Evolutionary conservation across 2,797 vertebrate species (phyloP).

Genomic region (Lithobates sylvaticus): DNA sequence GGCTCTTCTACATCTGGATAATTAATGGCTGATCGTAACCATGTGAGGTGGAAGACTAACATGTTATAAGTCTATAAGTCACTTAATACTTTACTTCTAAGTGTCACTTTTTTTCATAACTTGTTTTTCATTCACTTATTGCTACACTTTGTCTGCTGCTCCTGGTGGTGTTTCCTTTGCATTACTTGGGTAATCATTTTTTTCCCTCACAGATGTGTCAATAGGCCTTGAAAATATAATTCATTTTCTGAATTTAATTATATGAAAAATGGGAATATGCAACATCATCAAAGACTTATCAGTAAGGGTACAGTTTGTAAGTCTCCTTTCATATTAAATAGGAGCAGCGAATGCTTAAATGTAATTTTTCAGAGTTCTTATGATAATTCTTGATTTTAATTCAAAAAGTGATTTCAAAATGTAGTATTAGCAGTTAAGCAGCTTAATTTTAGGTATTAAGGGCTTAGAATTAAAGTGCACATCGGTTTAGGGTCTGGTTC

Average conservation of each 20-base stretch:
- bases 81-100: no score
- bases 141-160: no score
- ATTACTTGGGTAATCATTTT: background rate
- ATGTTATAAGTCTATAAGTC: no score
- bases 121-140: no score
- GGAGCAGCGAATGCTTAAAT: slow-evolving; percentile 2
- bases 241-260: background rate
- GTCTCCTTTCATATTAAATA: slow-evolving; percentile 1
- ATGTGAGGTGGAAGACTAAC: no score
- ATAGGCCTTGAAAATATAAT: background rate
- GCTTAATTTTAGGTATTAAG: no score
- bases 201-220: background rate
- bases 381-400: background rate
- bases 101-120: no score
- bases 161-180: no score
- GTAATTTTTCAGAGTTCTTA: background rate
- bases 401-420: slow-evolving; percentile 19
- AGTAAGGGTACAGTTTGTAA: background rate
- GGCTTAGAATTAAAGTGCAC: no score
- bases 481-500: no score
- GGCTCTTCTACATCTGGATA: no score
- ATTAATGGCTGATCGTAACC: no score
- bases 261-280: background rate
- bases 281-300: background rate
- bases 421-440: slow-evolving; percentile 12